These are phyloP conservation scores for Opisthograptis luteolata DNA, from an alignment of 2,888 invertebrate genomes.

Conservation along the genomic window DNA sequence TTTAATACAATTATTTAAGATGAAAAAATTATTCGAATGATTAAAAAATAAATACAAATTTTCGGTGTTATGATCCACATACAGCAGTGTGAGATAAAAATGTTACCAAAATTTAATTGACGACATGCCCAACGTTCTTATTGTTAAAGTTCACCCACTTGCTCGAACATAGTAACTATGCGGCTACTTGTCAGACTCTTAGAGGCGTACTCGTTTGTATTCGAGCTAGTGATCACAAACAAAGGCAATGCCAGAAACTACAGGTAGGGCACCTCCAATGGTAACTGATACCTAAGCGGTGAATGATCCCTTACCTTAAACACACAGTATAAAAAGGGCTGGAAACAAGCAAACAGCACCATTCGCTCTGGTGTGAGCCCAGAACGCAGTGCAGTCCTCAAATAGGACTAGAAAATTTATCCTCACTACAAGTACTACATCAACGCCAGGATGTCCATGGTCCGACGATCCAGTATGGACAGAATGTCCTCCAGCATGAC, in stretches of 20 bases:
- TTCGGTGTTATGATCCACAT: too few species aligned
- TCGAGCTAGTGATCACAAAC: constrained; percentile 68
- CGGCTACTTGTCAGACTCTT: constrained; percentile 24
- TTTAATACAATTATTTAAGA: too few species aligned
- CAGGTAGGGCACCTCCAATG: constrained; percentile 61
- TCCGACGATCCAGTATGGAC: constrained; percentile 77
- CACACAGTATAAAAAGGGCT: constrained; percentile 62
- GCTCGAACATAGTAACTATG: constrained; percentile 29
- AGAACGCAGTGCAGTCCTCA: constrained; percentile 68
- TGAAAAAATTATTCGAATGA: too few species aligned
- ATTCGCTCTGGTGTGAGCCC: constrained; percentile 77
- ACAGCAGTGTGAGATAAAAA: too few species aligned
- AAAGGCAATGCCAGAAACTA: constrained; percentile 61
- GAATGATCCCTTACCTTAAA: constrained; percentile 59
- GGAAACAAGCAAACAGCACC: constrained; percentile 48
- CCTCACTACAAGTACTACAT: constrained; percentile 38
- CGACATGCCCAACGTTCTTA: constrained; percentile 1
- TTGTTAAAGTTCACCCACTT: constrained; percentile 22
- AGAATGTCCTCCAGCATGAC: constrained; percentile 82
- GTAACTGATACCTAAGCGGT: constrained; percentile 69
- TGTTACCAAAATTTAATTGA: constrained; percentile 4
- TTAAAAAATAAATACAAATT: too few species aligned
- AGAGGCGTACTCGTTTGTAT: constrained; percentile 51
- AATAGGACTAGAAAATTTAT: constrained; percentile 46
- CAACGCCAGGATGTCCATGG: constrained; percentile 67